phyloP scores from a whole-genome alignment of 2,113 vertebrate species.

The Silurus glanis region DNA sequence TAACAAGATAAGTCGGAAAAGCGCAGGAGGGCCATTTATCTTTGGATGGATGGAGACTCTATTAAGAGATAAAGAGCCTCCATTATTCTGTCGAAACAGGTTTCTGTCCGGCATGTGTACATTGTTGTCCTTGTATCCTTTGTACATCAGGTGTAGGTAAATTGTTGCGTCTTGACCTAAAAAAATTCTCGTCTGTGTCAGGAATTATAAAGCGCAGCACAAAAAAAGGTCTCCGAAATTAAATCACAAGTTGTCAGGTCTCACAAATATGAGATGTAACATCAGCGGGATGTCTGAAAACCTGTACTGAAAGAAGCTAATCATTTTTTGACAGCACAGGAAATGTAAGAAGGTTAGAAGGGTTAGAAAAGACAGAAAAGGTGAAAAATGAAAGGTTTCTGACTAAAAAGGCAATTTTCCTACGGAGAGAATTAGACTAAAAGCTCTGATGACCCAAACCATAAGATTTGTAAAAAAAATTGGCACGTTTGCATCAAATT shows the following conservation, averaged over 20 bases:
- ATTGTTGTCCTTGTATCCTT: not conserved
- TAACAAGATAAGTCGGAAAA: not conserved
- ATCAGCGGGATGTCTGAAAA: not conserved
- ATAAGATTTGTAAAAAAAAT: not conserved
- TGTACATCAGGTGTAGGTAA: not conserved
- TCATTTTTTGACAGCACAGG: constrained; percentile 9
- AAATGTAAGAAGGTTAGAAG: constrained; percentile 50
- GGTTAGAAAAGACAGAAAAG: constrained; percentile 41
- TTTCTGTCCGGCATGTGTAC: not conserved
- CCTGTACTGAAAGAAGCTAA: not conserved
- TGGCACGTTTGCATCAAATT: not conserved
- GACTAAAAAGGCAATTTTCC: not conserved
- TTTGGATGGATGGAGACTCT: not conserved
- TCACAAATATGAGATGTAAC: not conserved
- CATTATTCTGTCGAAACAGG: constrained; percentile 7
- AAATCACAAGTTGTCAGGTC: not conserved
- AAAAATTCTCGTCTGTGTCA: not conserved
- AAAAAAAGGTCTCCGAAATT: not conserved
- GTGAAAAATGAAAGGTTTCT: constrained; percentile 15
- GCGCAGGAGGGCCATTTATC: not conserved
- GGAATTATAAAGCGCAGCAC: not conserved
- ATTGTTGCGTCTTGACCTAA: not conserved
- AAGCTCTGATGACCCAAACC: not conserved
- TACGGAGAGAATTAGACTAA: not conserved
- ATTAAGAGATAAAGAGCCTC: constrained; percentile 16